A percentile compares a stretch with the other conserved stretches of the same genome.
These are phyloP conservation scores for Pituophis catenifer DNA, from an alignment of 2,113 vertebrate genomes.

Conservation along the genomic window DNA sequence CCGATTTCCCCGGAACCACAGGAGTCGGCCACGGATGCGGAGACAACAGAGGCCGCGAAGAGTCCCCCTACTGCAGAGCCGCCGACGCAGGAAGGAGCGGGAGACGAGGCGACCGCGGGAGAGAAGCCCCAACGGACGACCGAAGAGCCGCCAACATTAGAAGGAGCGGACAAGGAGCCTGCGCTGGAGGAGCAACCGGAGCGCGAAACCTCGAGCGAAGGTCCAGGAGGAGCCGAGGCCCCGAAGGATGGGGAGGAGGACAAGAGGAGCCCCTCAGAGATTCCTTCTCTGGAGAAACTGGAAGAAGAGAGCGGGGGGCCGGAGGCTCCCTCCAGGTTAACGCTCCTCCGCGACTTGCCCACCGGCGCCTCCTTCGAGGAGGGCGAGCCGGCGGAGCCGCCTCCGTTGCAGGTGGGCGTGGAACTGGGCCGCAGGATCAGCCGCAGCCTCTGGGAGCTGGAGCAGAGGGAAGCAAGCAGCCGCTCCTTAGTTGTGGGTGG, in stretches of 20 bases:
- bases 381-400: neutral
- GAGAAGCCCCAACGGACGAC: neutral
- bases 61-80: neutral
- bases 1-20: neutral
- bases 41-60: neutral
- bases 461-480: neutral
- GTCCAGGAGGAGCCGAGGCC: fast-evolving
- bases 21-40: neutral
- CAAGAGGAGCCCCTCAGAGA: fast-evolving
- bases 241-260: fast-evolving
- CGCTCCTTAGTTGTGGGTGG: neutral
- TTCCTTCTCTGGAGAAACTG: neutral
- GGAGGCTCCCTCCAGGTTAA: neutral
- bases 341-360: neutral
- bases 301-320: fast-evolving
- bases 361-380: neutral
- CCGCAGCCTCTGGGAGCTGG: neutral
- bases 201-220: neutral
- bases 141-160: neutral
- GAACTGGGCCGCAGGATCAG: neutral
- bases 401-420: neutral
- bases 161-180: neutral
- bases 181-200: no score
- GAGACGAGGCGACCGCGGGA: neutral
- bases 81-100: neutral